A percentile compares a stretch with the other conserved stretches of the same genome.
phyloP scores from a whole-genome alignment of 2,113 vertebrate genomes.

The Peucedramus taeniatus region DNA sequence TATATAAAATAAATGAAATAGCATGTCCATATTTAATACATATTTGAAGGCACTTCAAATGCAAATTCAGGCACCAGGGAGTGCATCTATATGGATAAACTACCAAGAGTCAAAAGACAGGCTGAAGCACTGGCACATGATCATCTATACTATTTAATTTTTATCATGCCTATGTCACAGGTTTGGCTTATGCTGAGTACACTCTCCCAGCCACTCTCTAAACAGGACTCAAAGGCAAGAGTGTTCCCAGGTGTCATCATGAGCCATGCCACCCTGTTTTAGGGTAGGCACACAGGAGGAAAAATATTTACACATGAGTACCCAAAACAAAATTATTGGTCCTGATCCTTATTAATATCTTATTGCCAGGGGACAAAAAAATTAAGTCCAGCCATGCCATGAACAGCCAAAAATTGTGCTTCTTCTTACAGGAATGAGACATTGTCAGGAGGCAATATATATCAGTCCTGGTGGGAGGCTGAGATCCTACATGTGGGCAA shows the following conservation, averaged over 20 bases:
- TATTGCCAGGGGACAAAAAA: background rate
- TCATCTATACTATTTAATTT: background rate
- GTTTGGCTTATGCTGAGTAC: background rate
- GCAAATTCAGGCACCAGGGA: background rate
- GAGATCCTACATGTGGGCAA: rapidly evolving
- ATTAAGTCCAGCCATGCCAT: background rate
- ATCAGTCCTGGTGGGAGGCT: background rate
- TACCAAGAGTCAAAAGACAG: background rate
- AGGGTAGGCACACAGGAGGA: background rate
- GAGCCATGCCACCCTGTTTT: background rate
- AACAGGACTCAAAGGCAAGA: background rate
- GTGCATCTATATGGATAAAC: background rate
- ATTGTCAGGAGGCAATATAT: background rate
- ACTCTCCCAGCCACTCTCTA: background rate
- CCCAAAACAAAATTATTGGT: rapidly evolving
- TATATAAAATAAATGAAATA: slow-evolving; percentile 10
- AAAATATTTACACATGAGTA: background rate
- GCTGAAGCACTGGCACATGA: background rate
- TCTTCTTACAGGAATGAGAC: background rate
- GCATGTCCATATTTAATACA: background rate
- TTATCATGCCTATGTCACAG: background rate
- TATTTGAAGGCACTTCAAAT: background rate
- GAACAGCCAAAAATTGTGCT: background rate
- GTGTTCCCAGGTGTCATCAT: background rate
- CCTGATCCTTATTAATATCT: background rate